A percentile compares a stretch with the other conserved stretches of the same genome.
Evolutionary conservation across 2,113 vertebrate species (phyloP).

Genomic region (Muntiacus reevesi): DNA sequence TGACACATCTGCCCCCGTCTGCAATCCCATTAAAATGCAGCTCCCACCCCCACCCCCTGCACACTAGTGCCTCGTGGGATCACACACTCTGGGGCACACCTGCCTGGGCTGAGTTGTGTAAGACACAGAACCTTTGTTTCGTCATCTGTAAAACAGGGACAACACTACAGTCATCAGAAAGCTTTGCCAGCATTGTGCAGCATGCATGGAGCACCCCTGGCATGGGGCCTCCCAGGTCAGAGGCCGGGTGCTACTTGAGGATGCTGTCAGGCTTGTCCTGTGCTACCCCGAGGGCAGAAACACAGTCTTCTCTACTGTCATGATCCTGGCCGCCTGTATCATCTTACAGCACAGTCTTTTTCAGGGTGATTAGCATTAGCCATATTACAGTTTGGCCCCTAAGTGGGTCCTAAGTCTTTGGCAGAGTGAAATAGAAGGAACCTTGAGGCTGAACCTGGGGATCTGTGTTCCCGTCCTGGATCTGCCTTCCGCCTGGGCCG

Average conservation of each 20-base stretch:
- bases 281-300: background rate
- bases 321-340: rapidly evolving
- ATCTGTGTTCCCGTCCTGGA: background rate
- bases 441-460: background rate
- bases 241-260: no score
- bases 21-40: background rate
- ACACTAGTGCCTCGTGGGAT: background rate
- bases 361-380: background rate
- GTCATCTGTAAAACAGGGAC: background rate
- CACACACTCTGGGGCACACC: background rate
- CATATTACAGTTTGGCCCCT: background rate
- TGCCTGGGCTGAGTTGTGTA: background rate
- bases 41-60: background rate
- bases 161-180: background rate
- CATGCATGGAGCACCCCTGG: background rate
- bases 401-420: background rate
- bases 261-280: no score
- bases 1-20: rapidly evolving
- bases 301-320: background rate
- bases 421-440: background rate
- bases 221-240: background rate
- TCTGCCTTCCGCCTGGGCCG: background rate
- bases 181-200: background rate
- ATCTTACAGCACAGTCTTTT: background rate
- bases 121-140: background rate